Evolutionary conservation across 53 echinoderm and acorn worm species (phyloP).

Genomic region (Hippasteria phrygiana): DNA sequence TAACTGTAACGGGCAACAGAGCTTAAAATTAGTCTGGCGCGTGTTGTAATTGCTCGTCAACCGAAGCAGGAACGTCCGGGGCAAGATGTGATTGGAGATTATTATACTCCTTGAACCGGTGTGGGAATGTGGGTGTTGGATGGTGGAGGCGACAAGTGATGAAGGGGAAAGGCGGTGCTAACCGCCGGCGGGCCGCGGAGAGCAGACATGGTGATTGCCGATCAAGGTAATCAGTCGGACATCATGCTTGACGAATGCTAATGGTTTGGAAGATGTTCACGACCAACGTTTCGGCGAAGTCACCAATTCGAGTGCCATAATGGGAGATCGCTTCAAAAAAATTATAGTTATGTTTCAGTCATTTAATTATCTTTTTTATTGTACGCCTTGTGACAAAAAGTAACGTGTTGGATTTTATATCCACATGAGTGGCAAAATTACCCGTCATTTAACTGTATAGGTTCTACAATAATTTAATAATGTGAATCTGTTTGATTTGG

Average conservation of each 20-base stretch:
- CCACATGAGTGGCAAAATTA: no score
- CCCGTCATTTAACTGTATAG: no score
- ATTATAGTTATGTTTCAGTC: no score
- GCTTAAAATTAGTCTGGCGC: not conserved
- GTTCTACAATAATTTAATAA: no score
- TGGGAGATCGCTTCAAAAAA: not conserved
- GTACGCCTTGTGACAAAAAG: no score
- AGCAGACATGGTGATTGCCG: not conserved
- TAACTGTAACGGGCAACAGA: not conserved
- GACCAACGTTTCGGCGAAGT: not conserved
- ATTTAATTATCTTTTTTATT: no score
- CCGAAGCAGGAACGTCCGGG: not conserved
- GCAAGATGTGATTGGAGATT: not conserved
- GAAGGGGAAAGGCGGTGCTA: not conserved
- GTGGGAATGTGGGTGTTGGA: not conserved
- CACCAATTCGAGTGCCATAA: not conserved
- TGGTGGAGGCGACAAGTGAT: no score
- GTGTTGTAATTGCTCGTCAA: not conserved
- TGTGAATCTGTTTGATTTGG: no score
- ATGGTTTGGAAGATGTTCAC: not conserved
- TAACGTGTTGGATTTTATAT: no score
- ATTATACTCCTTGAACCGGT: not conserved
- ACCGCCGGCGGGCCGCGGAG: not conserved
- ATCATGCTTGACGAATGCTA: not conserved
- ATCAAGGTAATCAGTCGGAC: not conserved